These are phyloP conservation scores for Etheostoma perlongum DNA, from an alignment of 2,797 vertebrate genomes.

Conservation along the genomic window DNA sequence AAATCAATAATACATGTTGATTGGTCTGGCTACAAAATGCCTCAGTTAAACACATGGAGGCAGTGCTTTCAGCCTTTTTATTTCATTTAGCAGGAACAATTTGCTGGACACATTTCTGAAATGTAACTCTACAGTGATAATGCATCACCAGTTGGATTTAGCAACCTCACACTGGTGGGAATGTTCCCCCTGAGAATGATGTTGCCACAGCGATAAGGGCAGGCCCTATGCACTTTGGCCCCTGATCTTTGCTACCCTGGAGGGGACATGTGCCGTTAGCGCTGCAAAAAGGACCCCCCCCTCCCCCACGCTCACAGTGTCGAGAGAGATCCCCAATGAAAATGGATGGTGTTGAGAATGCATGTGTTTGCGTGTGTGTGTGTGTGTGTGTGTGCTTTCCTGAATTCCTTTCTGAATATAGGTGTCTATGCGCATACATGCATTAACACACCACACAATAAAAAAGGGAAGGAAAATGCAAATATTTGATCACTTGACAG, in stretches of 20 bases:
- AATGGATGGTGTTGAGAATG: slow-evolving; percentile 58
- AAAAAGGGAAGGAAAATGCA: slow-evolving; percentile 62
- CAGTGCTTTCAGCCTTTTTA: not conserved
- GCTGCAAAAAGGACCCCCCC: slow-evolving; percentile 35
- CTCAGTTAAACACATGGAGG: not conserved
- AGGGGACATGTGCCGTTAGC: slow-evolving; percentile 56
- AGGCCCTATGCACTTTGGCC: slow-evolving; percentile 70
- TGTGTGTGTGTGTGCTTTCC: slow-evolving; percentile 2
- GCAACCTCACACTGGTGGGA: slow-evolving; percentile 68
- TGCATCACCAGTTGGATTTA: slow-evolving; percentile 43
- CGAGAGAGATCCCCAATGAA: slow-evolving; percentile 53
- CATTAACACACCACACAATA: slow-evolving; percentile 14
- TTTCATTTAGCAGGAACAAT: not conserved
- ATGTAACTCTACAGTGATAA: slow-evolving; percentile 29
- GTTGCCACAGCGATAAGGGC: slow-evolving; percentile 78
- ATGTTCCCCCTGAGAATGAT: slow-evolving; percentile 60
- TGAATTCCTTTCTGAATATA: slow-evolving; percentile 7
- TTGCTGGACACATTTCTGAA: not conserved
- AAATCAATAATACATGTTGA: not conserved
- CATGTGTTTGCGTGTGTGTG: slow-evolving; percentile 13
- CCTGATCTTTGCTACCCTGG: slow-evolving; percentile 68
- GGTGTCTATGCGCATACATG: not conserved
- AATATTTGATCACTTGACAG: slow-evolving; percentile 79
- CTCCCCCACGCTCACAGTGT: slow-evolving; percentile 20
- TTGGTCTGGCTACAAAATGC: not conserved